Evolutionary conservation across 2,888 invertebrate species (phyloP).

Genomic region (Trachelus troglodyta): DNA sequence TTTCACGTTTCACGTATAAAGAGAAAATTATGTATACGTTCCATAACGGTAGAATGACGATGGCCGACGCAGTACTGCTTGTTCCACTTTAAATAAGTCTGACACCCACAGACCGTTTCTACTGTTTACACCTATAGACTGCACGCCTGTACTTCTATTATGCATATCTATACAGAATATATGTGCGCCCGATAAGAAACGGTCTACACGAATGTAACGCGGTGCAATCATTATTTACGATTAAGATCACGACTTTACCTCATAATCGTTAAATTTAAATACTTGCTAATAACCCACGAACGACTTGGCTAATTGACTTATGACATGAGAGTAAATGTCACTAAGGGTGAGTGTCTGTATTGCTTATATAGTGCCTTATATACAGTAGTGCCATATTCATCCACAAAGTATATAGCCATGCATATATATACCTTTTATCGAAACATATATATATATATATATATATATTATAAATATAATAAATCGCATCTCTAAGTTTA

Average conservation of each 20-base stretch:
- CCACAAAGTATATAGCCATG: not conserved
- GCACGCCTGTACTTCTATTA: not conserved
- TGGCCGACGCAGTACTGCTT: not conserved
- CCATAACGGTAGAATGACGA: not conserved
- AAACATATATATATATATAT: not conserved
- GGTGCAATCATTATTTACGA: not conserved
- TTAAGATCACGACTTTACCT: not conserved
- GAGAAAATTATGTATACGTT: not conserved
- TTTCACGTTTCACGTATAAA: not conserved
- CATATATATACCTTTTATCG: not conserved
- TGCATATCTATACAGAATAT: not conserved
- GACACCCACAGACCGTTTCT: not conserved
- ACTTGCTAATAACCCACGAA: not conserved
- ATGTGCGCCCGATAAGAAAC: not conserved
- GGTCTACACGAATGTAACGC: not conserved
- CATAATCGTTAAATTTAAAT: not conserved
- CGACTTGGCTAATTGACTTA: not conserved
- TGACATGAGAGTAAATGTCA: not conserved
- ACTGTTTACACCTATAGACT: not conserved
- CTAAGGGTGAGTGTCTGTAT: not conserved
- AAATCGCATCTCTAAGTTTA: not conserved
- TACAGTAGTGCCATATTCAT: not conserved
- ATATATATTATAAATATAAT: not conserved
- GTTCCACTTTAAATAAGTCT: not conserved
- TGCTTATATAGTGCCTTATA: too few relatives aligned